phyloP scores from a whole-genome alignment of 2,113 vertebrate genomes.

The Hippolais icterina region DNA sequence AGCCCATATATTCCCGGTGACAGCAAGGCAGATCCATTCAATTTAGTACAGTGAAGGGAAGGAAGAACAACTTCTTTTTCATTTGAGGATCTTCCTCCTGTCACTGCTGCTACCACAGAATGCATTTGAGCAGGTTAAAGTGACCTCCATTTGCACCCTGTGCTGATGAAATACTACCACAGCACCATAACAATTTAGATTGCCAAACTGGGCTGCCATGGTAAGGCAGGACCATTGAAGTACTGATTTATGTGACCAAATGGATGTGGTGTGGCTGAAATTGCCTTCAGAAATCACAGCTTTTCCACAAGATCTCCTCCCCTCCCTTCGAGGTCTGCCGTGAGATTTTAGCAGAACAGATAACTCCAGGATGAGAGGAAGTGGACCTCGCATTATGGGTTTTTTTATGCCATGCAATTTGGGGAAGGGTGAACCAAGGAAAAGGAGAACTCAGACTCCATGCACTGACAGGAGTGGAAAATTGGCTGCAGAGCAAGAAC shows the following conservation, averaged over 20 bases:
- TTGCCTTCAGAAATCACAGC: not conserved
- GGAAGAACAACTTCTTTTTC: not conserved
- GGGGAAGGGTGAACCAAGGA: not conserved
- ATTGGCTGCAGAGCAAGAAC: conserved; percentile 34
- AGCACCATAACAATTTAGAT: not conserved
- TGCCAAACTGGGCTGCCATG: not conserved
- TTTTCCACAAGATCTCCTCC: not conserved
- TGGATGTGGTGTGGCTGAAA: not conserved
- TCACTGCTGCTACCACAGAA: not conserved
- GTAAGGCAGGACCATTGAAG: not conserved
- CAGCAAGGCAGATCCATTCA: not conserved
- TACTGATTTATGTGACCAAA: conserved; percentile 6
- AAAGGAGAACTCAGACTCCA: not conserved
- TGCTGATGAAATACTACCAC: not conserved
- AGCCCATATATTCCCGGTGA: not conserved
- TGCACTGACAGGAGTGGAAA: not conserved
- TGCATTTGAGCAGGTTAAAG: not conserved
- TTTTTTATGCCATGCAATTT: conserved; percentile 14
- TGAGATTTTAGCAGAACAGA: not conserved
- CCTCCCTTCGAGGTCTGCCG: not conserved
- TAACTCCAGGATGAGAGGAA: not conserved
- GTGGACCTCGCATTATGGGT: not conserved
- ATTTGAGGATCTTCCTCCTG: not conserved
- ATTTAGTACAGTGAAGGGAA: not conserved
- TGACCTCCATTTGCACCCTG: not conserved